Percentiles rank a stretch among this genome's conserved stretches.
Conservation (phyloP, 2,888 invertebrate species). For the Imbricaverruca yamaguchii region DNA sequence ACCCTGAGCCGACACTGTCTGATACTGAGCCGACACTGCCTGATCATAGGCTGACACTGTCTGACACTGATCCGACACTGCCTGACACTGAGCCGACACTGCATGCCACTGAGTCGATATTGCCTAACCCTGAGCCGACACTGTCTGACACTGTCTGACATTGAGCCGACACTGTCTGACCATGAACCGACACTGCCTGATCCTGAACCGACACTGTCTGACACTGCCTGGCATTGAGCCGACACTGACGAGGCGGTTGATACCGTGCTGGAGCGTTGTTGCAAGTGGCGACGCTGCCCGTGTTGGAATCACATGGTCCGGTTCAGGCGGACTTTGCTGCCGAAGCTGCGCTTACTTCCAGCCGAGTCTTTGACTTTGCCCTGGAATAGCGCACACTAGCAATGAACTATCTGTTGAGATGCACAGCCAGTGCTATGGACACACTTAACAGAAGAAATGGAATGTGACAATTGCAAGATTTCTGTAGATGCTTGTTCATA, state of each 20-base stretch:
- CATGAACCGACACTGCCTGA: neutral
- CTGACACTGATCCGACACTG: neutral
- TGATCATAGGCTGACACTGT: neutral
- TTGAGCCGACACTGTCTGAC: neutral
- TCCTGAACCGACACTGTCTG: neutral
- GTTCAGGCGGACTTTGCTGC: neutral
- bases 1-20: too few relatives aligned
- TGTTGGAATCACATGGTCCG: neutral
- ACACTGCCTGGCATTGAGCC: neutral
- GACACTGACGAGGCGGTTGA: neutral
- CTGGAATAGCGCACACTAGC: neutral
- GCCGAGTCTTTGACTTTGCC: neutral
- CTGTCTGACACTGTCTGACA: neutral
- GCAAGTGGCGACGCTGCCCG: neutral
- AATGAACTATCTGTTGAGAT: too few relatives aligned
- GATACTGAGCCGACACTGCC: too few relatives aligned
- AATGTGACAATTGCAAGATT: too few relatives aligned
- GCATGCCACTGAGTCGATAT: too few relatives aligned
- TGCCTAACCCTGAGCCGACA: too few relatives aligned
- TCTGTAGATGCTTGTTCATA: too few relatives aligned
- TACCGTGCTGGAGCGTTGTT: neutral
- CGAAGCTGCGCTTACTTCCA: neutral
- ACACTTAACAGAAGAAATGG: too few relatives aligned
- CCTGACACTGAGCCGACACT: neutral
- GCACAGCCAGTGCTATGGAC: too few relatives aligned